Evolutionary conservation across 2,888 invertebrate species (phyloP), one percentile per base, ranked within the genome.

Genomic region (Metellina segmentata): DNA sequence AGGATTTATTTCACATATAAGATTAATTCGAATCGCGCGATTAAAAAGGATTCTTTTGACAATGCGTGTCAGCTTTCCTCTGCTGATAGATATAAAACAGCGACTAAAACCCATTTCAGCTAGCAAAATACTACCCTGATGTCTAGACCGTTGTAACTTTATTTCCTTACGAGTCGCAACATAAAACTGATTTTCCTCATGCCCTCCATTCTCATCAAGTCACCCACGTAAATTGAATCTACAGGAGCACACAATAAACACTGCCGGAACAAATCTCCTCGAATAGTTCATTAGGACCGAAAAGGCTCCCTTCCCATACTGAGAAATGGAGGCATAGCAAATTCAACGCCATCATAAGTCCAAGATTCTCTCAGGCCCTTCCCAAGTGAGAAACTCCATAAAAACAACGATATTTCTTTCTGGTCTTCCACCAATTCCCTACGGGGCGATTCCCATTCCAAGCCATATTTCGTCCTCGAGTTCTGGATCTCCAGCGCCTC

Each of bases 391-490:
- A 53, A 71, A 77, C 75, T 53, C 8, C 77, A 85, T 85, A 85
- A 85, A 85, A 85, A 48, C 51, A 61, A 69, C 70, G 20, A 85
- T 85, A 69, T 75, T 69, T 85, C 77, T 75, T 70, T 69, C 20
- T 70, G 8, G 9, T 16, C 20, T 34, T 72, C 20, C 9, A 6
- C 77, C 49, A 70, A 70, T 19, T 70, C 86, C 69, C 86, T 13
- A 20, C 78, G 70, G 86, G 49, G 72, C 79, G 48, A 86, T 86
- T 70, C 6, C n/a, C 69, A 48, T 75, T 69, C 70, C 0, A 11
- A 16, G 85, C 77, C 16, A 72, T 87, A 79, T 87, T 87, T 87
- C 78, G 85, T 51, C 34, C 53, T 34, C 34, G 74, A 85, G 61
- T 16, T 11, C 61, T 9, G 61, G 16, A 9, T 61, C 16, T 16